These are phyloP conservation scores for Minunthozetes semirufus DNA, from an alignment of 2,888 invertebrate genomes.

Conservation along the genomic window DNA sequence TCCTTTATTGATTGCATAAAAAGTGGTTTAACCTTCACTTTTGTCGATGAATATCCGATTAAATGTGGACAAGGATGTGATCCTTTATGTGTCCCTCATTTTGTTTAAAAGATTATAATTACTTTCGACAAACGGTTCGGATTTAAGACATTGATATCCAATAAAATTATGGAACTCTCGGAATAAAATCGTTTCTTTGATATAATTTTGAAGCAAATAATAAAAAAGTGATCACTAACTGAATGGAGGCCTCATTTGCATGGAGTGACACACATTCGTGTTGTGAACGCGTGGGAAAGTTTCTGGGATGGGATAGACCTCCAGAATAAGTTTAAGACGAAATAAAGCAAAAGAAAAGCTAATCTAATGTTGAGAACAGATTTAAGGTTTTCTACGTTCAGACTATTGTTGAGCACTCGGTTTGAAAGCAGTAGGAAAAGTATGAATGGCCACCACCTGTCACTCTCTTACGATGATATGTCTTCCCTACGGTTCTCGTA, in stretches of 20 bases:
- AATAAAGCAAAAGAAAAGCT: slow-evolving; percentile 6
- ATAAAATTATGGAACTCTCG: too few species aligned
- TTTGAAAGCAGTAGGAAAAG: neutral
- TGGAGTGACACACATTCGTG: neutral
- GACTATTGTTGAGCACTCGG: slow-evolving; percentile 5
- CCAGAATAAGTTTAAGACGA: slow-evolving; percentile 2
- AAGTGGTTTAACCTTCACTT: too few species aligned
- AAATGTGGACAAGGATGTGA: too few species aligned
- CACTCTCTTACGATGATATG: slow-evolving; percentile 13
- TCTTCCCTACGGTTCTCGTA: neutral
- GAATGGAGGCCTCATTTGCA: neutral
- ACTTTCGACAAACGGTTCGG: too few species aligned
- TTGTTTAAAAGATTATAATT: too few species aligned
- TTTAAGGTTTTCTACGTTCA: slow-evolving; percentile 2
- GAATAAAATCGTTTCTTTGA: neutral
- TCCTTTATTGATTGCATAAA: too few species aligned
- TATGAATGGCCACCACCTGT: slow-evolving; percentile 27
- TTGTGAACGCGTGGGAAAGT: slow-evolving; percentile 5
- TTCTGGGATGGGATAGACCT: neutral
- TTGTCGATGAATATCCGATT: too few species aligned
- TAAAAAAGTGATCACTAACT: neutral
- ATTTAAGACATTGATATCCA: too few species aligned
- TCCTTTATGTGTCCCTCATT: too few species aligned
- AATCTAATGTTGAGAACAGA: slow-evolving; percentile 9
- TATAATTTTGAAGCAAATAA: neutral